Evolutionary conservation across 2,888 invertebrate genomes (phyloP).

Genomic region (Lobophora halterata): DNA sequence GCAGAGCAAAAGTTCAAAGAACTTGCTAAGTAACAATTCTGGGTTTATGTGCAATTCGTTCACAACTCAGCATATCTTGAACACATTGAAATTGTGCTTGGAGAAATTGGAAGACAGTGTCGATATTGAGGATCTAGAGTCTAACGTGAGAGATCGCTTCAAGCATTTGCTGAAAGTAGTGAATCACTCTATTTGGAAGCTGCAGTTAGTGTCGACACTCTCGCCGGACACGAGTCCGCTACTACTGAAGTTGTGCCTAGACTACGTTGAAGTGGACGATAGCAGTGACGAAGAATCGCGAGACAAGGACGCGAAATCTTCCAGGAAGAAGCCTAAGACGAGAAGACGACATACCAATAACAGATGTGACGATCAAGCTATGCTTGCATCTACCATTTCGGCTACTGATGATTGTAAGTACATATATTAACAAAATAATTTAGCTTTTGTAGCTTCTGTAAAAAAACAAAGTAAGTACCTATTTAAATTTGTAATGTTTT

Average conservation of each 20-base stretch:
- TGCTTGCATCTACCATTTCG: conserved; percentile 63
- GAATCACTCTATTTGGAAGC: conserved; percentile 86
- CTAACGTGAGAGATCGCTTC: conserved; percentile 43
- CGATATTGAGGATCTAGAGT: conserved; percentile 47
- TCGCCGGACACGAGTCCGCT: conserved; percentile 72
- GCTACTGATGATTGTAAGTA: conserved; percentile 42
- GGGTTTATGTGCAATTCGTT: conserved; percentile 82
- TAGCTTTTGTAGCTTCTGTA: background rate
- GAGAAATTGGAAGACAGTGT: conserved; percentile 67
- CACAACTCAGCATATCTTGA: conserved; percentile 80
- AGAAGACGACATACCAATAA: conserved; percentile 56
- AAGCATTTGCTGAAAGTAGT: conserved; percentile 73
- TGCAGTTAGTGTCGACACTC: conserved; percentile 83
- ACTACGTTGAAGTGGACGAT: conserved; percentile 70
- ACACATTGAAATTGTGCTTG: conserved; percentile 78
- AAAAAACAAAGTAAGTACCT: too few species aligned
- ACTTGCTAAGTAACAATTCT: conserved; percentile 47
- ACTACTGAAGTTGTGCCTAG: conserved; percentile 63
- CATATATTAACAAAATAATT: background rate
- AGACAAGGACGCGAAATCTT: conserved; percentile 52
- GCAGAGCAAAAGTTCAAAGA: conserved; percentile 49
- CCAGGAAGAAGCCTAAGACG: conserved; percentile 63
- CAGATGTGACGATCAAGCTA: conserved; percentile 63
- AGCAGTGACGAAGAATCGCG: conserved; percentile 73
- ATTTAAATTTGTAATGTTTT: conserved; percentile 21